Percentiles rank a stretch among this genome's conserved stretches.
phyloP scores from a whole-genome alignment of 1,140 invertebrate species.

The Drosophila funebris region DNA sequence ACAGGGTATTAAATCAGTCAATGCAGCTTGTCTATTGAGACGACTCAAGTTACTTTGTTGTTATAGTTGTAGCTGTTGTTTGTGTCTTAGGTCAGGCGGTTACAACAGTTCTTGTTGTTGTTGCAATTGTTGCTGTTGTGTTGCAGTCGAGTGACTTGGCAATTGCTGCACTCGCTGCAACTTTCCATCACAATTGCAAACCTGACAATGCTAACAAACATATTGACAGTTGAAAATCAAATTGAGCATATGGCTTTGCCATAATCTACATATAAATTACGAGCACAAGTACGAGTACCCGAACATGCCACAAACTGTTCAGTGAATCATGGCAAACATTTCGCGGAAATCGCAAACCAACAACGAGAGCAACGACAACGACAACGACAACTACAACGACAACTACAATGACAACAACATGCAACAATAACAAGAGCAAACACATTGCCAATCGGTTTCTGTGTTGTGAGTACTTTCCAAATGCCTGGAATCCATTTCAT shows the following conservation, averaged over 20 bases:
- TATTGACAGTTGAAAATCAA: slow-evolving; percentile 77
- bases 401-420: neutral
- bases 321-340: slow-evolving; percentile 74
- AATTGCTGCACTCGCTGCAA: slow-evolving; percentile 40
- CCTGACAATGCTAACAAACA: slow-evolving; percentile 41
- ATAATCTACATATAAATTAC: slow-evolving; percentile 76
- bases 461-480: slow-evolving; percentile 56
- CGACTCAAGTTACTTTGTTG: slow-evolving; percentile 2
- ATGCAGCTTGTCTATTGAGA: neutral
- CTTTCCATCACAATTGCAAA: slow-evolving; percentile 62
- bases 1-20: slow-evolving; percentile 11
- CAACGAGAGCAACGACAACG: slow-evolving; percentile 37
- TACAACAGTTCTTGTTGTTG: slow-evolving; percentile 6
- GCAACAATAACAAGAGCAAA: slow-evolving; percentile 15
- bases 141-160: slow-evolving; percentile 23
- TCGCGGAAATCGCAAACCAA: slow-evolving; percentile 68
- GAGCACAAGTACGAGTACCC: slow-evolving; percentile 12
- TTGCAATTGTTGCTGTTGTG: neutral
- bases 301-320: slow-evolving; percentile 55
- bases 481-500: slow-evolving; percentile 42
- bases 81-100: slow-evolving; percentile 25
- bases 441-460: slow-evolving; percentile 19
- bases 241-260: slow-evolving; percentile 55
- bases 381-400: slow-evolving; percentile 27
- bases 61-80: slow-evolving; percentile 6